Conservation (phyloP, 2,113 vertebrate species). For the Rallus limicola region DNA sequence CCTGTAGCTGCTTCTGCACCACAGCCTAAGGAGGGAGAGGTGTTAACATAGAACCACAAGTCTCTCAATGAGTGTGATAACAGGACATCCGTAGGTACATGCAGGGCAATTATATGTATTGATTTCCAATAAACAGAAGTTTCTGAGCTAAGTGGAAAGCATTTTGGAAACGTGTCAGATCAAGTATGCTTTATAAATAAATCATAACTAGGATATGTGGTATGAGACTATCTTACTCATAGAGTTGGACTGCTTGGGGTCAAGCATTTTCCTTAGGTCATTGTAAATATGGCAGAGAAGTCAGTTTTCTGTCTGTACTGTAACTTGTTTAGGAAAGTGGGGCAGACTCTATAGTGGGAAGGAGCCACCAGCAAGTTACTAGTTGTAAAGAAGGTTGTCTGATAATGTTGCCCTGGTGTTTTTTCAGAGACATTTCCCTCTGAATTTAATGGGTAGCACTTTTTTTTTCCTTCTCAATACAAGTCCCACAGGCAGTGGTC, state of each 20-base stretch:
- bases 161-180: background rate
- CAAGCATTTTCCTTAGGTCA: background rate
- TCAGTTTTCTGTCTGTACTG: background rate
- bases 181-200: slow-evolving; percentile 10
- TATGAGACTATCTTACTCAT: background rate
- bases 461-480: background rate
- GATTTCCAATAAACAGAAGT: slow-evolving; percentile 14
- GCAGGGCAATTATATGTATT: background rate
- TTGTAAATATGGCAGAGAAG: background rate
- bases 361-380: background rate
- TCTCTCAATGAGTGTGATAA: background rate
- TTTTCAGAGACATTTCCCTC: background rate
- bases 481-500: background rate
- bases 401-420: background rate
- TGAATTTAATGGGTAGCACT: background rate
- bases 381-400: background rate
- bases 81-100: background rate
- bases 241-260: background rate
- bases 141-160: background rate
- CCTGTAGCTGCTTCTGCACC: accelerated
- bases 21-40: too few relatives aligned
- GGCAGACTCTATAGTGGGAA: accelerated
- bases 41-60: background rate
- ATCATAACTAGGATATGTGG: background rate
- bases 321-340: background rate